Base-by-base conservation (phyloP, 2,888 invertebrate genomes). In the Zygaena filipendulae region DNA sequence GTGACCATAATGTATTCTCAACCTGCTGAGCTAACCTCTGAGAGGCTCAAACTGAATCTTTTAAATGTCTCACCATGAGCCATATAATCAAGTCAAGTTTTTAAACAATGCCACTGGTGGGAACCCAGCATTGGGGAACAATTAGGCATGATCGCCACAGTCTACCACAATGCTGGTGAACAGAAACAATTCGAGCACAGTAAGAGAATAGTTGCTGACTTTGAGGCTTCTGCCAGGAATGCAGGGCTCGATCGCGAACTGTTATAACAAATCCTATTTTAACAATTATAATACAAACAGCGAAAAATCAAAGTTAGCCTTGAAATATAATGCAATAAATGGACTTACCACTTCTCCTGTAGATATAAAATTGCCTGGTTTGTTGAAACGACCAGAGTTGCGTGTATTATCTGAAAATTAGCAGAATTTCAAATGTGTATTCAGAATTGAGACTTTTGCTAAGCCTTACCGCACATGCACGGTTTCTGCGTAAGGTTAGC, bases 1-100 rank as follows among this genome's bases (percentile, higher is more conserved):
- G 50, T 57, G 59, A 54, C 42, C 72, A 74, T 68, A 74, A 59
- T 49, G 59, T 45, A 49, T 68, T 71, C 79, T 71, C 77, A 59
- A 55, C 47, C 49, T 47, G 49, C 43, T 35, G 39, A 47, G 59
- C 49, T 66, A 59, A 57, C 50, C 70, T 67, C 63, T 43, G 55
- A 70, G 52, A 62, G 66, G 47, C 63, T 39, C 32, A 32, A 30
- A 29, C 48, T 43, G 21, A 33, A 47, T 52, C 53, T 36, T 29
- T 4, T 13, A 29, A 35, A 41, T 22, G 32, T 40, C 42, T 36
- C 54, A 57, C 59, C 58, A 52, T 35, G 39, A 54, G 50, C 52
- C 35, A 22, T 23, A 21, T 21, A 26, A 13, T 13, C 11, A 22
- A 32, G 11, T 5, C 25, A 9, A 23, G 23, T 21, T 23, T 27